Base-by-base conservation (phyloP, 2,888 invertebrate genomes). In the Cataglyphis cursor region DNA sequence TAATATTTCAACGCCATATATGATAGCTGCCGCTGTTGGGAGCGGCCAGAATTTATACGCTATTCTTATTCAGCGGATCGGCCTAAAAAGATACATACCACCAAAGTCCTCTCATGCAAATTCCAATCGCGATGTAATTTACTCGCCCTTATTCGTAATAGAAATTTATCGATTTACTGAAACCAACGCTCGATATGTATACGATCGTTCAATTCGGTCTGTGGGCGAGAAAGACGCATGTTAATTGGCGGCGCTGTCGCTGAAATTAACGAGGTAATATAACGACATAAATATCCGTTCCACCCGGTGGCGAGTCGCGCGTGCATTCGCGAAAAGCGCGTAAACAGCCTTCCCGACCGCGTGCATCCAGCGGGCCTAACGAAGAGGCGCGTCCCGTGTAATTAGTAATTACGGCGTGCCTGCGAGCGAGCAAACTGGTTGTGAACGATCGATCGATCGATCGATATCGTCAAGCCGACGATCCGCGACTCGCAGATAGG, bases 331-430 rank as follows among this genome's bases (percentile, higher is more conserved):
- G 57, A 59, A 54, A 68, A 68, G 57, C 21, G 41, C 70, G 21
- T 68, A 78, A 68, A 68, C 68, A 68, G 21, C 38, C 57, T 78
- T 21, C 15, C 57, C 10, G 15, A 31, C 15, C 51, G 51, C 38
- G 5, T 38, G 64, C 64, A 21, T 64, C 35, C 4, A 18, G 12
- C 62, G 8, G 64, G 8, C 65, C 54, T 61, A 61, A 66, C 75
- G 82, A 82, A 82, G 66, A 76, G 38, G 28, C 48, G 75, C 57
- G 59, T 70, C 38, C 57, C 28, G 81, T 81, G 73, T 81, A 83
- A 83, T 83, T 83, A 83, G 51, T 81, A 83, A 83, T 81, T 83
- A 83, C 83, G 38, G 35, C 65, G 48, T 59, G 62, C 61, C 74
- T 21, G 44, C 74, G 57, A 81, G 57, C 81, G 64, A 48, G 21